Evolutionary conservation across 2,113 vertebrate species (phyloP).

Genomic region (Bettongia penicillata): DNA sequence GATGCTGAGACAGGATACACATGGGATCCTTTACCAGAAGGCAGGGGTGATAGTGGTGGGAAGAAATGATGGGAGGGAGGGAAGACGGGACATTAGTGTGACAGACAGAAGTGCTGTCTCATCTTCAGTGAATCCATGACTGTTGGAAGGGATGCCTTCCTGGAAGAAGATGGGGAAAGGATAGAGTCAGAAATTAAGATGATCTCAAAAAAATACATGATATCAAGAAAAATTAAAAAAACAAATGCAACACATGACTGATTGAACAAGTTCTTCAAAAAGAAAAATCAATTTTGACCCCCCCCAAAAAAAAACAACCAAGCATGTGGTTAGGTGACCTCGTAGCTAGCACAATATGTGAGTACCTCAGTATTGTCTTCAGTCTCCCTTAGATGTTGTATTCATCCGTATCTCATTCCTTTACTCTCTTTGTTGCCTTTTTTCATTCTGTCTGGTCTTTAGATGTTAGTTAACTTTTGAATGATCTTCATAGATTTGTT

Average conservation of each 20-base stretch:
- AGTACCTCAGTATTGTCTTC: constrained; percentile 27
- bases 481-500: constrained; percentile 15
- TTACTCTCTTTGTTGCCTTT: constrained; percentile 6
- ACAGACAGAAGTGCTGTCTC: constrained; percentile 34
- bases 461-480: constrained; percentile 2
- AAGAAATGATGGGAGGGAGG: constrained; percentile 33
- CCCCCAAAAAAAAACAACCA: background rate
- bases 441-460: constrained; percentile 21
- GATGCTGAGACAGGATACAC: background rate
- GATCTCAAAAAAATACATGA: background rate
- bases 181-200: background rate
- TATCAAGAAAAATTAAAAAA: background rate
- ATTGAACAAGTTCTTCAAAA: background rate
- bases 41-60: constrained; percentile 23
- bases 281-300: no score
- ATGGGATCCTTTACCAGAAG: background rate
- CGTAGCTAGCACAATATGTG: constrained; percentile 14
- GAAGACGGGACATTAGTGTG: constrained; percentile 40
- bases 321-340: background rate
- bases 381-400: background rate
- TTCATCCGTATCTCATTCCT: constrained; percentile 30
- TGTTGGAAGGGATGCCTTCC: background rate
- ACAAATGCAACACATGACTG: background rate
- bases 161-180: background rate
- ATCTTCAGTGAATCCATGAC: constrained; percentile 24